Percentiles rank a stretch among this genome's conserved stretches.
Conservation (phyloP, 2,797 vertebrate genomes). For the Sphaeramia orbicularis region DNA sequence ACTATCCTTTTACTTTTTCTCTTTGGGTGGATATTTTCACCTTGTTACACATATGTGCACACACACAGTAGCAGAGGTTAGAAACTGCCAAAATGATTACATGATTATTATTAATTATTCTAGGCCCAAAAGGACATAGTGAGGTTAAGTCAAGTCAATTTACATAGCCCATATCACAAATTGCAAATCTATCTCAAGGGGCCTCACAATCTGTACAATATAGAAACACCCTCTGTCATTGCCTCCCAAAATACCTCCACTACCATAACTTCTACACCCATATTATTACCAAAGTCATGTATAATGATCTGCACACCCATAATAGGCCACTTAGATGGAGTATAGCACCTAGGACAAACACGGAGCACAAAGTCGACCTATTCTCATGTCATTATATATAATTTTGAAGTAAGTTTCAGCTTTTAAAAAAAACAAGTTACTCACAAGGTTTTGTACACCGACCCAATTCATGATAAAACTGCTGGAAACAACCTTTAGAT, state of each 20-base stretch:
- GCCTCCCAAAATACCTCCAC: too few species aligned
- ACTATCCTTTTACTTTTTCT: background rate
- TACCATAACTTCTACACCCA: too few species aligned
- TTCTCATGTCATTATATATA: background rate
- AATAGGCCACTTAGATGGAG: background rate
- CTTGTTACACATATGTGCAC: background rate
- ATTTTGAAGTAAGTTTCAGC: conserved; percentile 7
- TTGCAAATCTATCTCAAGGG: background rate
- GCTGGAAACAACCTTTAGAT: background rate
- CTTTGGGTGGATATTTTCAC: background rate
- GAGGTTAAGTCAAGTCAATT: too few species aligned
- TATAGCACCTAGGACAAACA: background rate
- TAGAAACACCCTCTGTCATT: too few species aligned
- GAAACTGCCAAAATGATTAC: background rate
- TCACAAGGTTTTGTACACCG: conserved; percentile 8
- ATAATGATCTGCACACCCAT: background rate
- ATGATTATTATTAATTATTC: background rate
- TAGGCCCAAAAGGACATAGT: background rate
- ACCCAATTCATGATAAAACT: background rate
- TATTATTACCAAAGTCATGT: background rate
- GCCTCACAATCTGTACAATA: background rate
- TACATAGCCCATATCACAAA: background rate
- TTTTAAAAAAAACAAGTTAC: conserved; percentile 12
- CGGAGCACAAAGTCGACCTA: background rate
- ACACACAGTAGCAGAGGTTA: background rate